These are phyloP conservation scores for Zootoca vivipara DNA, from an alignment of 2,113 vertebrate genomes.

Conservation along the genomic window DNA sequence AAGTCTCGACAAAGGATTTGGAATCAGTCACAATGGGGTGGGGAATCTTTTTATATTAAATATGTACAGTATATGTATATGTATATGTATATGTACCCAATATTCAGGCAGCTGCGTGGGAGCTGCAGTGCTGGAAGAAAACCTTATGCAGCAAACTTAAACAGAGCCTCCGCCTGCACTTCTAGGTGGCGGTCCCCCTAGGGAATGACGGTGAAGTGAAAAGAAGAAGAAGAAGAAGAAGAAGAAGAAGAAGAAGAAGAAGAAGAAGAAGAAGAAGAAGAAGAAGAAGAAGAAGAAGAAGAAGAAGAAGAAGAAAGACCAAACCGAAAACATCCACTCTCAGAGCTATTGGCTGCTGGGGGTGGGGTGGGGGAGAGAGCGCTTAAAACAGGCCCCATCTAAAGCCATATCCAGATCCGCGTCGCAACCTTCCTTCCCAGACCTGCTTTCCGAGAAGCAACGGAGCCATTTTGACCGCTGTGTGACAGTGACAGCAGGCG, in stretches of 20 bases:
- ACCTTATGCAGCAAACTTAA: not conserved
- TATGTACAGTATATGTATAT: too few relatives aligned
- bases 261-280: too few relatives aligned
- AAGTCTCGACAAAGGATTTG: not conserved
- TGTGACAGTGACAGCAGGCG: conserved; percentile 28
- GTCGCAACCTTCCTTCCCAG: not conserved
- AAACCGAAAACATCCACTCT: not conserved
- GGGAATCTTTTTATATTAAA: too few relatives aligned
- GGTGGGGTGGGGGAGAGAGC: not conserved
- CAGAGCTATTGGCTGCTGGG: too few relatives aligned
- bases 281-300: too few relatives aligned
- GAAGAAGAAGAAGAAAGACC: not conserved
- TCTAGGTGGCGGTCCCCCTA: not conserved
- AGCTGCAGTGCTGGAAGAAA: too few relatives aligned
- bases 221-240: not conserved
- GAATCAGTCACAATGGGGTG: not conserved
- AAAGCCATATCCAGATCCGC: not conserved
- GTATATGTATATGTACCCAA: too few relatives aligned
- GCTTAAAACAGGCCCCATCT: not conserved
- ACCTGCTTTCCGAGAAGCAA: conserved; percentile 16
- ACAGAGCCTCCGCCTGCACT: not conserved
- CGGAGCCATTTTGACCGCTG: conserved; percentile 70
- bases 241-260: too few relatives aligned
- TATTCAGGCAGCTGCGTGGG: not conserved
- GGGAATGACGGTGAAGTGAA: not conserved